Conservation (phyloP, 53 echinoderm and acorn worm species). For the Henricia sp. region DNA sequence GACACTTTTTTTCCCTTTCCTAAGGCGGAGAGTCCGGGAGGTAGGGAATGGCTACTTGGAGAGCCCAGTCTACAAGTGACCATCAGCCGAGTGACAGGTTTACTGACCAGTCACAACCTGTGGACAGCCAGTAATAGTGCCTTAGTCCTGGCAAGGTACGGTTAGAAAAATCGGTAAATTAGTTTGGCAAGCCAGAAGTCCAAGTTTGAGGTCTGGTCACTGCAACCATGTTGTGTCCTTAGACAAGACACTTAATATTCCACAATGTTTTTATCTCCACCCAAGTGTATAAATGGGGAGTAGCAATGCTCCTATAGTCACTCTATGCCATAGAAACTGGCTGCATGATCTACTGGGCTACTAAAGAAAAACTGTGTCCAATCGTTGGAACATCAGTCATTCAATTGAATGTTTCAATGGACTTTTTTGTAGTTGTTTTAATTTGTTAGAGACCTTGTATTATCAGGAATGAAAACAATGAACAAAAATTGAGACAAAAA, state of each 20-base stretch:
- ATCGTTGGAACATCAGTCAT: too few species aligned
- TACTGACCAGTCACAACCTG: conserved; percentile 78
- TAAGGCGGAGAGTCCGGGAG: conserved; percentile 88
- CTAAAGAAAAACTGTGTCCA: too few species aligned
- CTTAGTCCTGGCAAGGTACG: conserved; percentile 90
- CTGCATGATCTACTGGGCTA: too few species aligned
- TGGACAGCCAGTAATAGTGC: conserved; percentile 99
- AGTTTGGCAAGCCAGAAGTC: conserved; percentile 91
- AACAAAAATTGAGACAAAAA: too few species aligned
- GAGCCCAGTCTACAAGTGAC: conserved; percentile 76
- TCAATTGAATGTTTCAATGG: too few species aligned
- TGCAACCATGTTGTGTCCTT: conserved; percentile 61
- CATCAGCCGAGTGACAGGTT: conserved; percentile 78
- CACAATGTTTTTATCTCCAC: background rate
- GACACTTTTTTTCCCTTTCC: too few species aligned
- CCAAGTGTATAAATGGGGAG: too few species aligned
- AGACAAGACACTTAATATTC: background rate
- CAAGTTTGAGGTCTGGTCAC: conserved; percentile 73
- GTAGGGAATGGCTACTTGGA: conserved; percentile 91
- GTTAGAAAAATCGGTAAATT: background rate
- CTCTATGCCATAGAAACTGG: too few species aligned
- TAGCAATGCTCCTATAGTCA: too few species aligned
- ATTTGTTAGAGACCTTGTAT: too few species aligned
- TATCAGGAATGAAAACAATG: too few species aligned
- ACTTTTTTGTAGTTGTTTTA: too few species aligned